Base-by-base conservation (phyloP, 2,888 invertebrate species). In the Halictus ligatus region DNA sequence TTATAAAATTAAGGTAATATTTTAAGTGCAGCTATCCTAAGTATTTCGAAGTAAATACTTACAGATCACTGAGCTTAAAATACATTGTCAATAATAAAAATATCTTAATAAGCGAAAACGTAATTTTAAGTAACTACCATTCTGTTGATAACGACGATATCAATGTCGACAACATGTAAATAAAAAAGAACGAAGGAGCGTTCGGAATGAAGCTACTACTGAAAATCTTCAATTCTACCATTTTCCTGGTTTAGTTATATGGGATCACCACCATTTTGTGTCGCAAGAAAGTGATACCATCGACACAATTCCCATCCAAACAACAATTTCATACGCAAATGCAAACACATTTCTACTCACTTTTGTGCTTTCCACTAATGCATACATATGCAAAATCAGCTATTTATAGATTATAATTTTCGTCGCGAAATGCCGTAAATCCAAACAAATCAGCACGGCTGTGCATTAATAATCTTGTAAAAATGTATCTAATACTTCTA, bases 81-180 rank as follows among this genome's bases (percentile, higher is more conserved):
- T 69, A 69, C 12, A 43, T 43, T 40, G 40, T 71, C 21, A 71
- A 71, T 71, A 71, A 71, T 71, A 40, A 35, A 67, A 29, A 25
- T 64, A 64, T 25, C 7, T 29, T 29, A 64, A 29, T 64, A 64
- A 64, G 29, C 7, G 29, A 29, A 15, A 64, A 29, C 13, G 29
- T 64, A 64, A 64, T 15, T 64, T 29, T 64, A 64, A 64, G 29
- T 25, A 15, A 64, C 29, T 29, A 29, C 8, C 29, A 29, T 0
- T 29, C 29, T 29, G 29, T 25, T 64, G 29, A 29, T 29, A 29
- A 64, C 29, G 15, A 29, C 64, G 15, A 64, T 64, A 29, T 64
- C 64, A 64, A 29, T 64, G 29, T 29, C 64, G 25, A 15, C 64
- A 64, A 15, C 15, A 29, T 64, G 64, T 64, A 64, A 64, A 64